Percentiles rank a stretch among this genome's conserved stretches.
Evolutionary conservation across 2,113 vertebrate genomes (phyloP).

Genomic region (Abramis brama): DNA sequence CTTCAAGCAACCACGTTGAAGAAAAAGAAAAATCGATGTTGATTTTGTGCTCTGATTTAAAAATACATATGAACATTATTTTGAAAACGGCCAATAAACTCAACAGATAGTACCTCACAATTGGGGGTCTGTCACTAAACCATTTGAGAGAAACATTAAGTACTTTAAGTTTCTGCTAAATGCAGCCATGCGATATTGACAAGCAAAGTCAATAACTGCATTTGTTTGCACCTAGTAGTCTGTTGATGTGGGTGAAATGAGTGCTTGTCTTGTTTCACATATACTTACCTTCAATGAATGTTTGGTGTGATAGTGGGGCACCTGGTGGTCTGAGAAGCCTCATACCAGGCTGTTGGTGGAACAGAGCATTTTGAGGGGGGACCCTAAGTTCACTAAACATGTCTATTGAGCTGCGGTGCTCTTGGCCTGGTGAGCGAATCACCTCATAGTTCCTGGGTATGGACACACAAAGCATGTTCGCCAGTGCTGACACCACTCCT

Average conservation of each 20-base stretch:
- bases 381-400: conserved; percentile 76
- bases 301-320: background rate
- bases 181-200: conserved; percentile 25
- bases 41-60: background rate
- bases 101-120: background rate
- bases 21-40: background rate
- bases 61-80: background rate
- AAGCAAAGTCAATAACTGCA: conserved; percentile 6
- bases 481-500: conserved; percentile 86
- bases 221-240: background rate
- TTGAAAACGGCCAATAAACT: background rate
- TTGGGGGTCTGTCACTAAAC: background rate
- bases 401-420: conserved; percentile 71
- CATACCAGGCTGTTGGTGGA: conserved; percentile 65
- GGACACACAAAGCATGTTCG: conserved; percentile 85
- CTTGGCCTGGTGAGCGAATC: conserved; percentile 79
- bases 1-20: background rate
- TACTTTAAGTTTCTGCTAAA: background rate
- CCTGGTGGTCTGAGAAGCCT: conserved; percentile 71
- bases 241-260: background rate
- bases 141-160: background rate
- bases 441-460: conserved; percentile 87
- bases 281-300: background rate
- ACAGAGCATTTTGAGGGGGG: conserved; percentile 62
- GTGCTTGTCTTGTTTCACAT: background rate